A percentile compares a stretch with the other conserved stretches of the same genome.
Conservation (phyloP, 1,140 invertebrate genomes). For the Chironomus tepperi region DNA sequence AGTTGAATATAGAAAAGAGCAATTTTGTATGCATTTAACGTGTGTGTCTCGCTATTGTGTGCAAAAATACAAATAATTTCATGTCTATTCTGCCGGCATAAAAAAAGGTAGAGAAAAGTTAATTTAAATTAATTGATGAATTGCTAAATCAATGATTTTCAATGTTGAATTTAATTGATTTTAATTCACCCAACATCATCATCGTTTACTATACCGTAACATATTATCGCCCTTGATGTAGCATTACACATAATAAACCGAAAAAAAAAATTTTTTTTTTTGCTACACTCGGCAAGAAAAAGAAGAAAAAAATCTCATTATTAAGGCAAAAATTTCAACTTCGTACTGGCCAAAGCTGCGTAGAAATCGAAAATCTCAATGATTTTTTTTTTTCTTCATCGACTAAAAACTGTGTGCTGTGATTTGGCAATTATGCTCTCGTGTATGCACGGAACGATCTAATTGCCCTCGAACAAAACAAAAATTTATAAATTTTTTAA, state of each 20-base stretch:
- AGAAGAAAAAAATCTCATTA: slow-evolving; percentile 14
- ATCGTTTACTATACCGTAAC: slow-evolving; percentile 28
- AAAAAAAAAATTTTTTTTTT: neutral
- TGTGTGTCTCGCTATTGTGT: too few relatives aligned
- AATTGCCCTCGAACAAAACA: neutral
- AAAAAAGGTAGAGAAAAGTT: neutral
- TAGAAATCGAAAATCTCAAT: slow-evolving; percentile 16
- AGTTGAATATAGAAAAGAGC: too few relatives aligned
- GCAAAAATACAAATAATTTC: too few relatives aligned
- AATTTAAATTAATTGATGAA: slow-evolving; percentile 23
- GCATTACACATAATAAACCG: slow-evolving; percentile 16
- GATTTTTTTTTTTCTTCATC: slow-evolving; percentile 6
- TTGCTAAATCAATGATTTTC: slow-evolving; percentile 11
- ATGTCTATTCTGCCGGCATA: neutral
- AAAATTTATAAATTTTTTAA: neutral
- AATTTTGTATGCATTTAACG: neutral
- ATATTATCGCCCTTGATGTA: neutral
- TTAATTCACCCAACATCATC: neutral
- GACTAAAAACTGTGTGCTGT: neutral
- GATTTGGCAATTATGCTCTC: neutral
- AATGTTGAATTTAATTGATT: slow-evolving; percentile 23
- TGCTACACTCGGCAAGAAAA: neutral
- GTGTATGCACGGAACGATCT: neutral
- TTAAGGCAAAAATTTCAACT: too few relatives aligned
- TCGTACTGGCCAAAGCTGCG: neutral